Percentiles rank a stretch among this genome's conserved stretches.
Conservation (phyloP, 2,113 vertebrate genomes). For the Rutilus rutilus region DNA sequence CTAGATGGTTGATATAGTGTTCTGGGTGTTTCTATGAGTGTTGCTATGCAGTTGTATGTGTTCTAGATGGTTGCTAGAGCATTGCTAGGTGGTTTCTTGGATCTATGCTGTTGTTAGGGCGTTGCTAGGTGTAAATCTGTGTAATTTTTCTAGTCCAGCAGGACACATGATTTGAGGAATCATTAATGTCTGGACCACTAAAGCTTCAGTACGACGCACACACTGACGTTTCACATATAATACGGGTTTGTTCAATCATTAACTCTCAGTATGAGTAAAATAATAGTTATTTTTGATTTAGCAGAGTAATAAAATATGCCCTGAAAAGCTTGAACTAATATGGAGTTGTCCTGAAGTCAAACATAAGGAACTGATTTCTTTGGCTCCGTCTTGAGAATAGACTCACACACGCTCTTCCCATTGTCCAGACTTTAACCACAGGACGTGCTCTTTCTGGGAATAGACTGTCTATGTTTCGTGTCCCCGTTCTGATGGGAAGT, state of each 20-base stretch:
- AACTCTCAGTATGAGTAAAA: neutral
- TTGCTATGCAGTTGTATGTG: neutral
- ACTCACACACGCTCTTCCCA: slow-evolving; percentile 2
- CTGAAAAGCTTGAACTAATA: neutral
- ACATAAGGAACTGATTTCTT: slow-evolving; percentile 35
- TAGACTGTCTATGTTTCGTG: neutral
- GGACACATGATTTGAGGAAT: neutral
- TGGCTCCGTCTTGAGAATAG: neutral
- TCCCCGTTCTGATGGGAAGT: slow-evolving; percentile 5
- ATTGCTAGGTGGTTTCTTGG: neutral
- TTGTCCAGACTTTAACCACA: slow-evolving; percentile 4
- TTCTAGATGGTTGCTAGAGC: neutral
- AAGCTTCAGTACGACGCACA: neutral
- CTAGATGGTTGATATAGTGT: neutral
- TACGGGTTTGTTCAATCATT: neutral
- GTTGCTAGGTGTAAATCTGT: neutral
- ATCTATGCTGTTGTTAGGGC: neutral
- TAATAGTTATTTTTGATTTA: neutral
- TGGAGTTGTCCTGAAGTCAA: slow-evolving; percentile 1
- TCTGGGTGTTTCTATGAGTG: too few relatives aligned
- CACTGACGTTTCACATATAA: neutral
- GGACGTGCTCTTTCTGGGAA: neutral
- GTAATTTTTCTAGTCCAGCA: neutral
- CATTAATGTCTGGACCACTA: neutral
- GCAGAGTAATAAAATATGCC: neutral